Conservation (phyloP, 1,140 invertebrate species). For the Bombus superbus region DNA sequence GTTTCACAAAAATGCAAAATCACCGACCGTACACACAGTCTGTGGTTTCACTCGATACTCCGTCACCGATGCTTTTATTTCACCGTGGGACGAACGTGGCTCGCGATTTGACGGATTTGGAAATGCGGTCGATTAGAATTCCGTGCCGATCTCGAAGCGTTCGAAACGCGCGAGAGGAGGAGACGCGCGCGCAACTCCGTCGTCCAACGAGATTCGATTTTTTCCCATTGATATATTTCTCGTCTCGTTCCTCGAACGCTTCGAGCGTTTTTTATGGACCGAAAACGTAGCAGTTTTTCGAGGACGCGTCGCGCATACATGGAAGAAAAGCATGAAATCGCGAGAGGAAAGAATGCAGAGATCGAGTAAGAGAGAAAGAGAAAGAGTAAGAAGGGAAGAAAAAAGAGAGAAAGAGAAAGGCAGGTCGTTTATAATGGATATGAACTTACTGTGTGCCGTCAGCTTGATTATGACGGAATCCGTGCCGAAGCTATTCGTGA, state of each 20-base stretch:
- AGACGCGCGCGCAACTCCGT: not conserved
- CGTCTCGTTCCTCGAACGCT: not conserved
- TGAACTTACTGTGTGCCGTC: conserved; percentile 93
- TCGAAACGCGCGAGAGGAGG: too few relatives aligned
- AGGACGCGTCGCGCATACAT: not conserved
- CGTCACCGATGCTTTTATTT: conserved; percentile 2
- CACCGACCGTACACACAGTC: not conserved
- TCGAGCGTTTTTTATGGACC: not conserved
- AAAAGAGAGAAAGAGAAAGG: conserved; percentile 14
- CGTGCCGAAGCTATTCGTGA: conserved; percentile 94
- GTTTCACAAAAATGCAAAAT: not conserved
- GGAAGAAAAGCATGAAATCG: not conserved
- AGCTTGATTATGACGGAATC: conserved; percentile 93
- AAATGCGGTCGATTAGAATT: not conserved
- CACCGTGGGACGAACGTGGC: too few relatives aligned
- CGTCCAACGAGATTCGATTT: not conserved
- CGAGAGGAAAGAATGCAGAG: conserved; percentile 4
- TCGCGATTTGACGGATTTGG: not conserved
- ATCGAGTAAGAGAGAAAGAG: not conserved
- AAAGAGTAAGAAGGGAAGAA: not conserved
- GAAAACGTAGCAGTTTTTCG: conserved; percentile 24
- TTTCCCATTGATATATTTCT: not conserved
- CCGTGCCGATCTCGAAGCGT: not conserved
- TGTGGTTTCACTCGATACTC: not conserved
- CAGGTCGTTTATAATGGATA: conserved; percentile 56